Base-by-base conservation (phyloP, 2,113 vertebrate genomes). In the Myotis lucifugus region DNA sequence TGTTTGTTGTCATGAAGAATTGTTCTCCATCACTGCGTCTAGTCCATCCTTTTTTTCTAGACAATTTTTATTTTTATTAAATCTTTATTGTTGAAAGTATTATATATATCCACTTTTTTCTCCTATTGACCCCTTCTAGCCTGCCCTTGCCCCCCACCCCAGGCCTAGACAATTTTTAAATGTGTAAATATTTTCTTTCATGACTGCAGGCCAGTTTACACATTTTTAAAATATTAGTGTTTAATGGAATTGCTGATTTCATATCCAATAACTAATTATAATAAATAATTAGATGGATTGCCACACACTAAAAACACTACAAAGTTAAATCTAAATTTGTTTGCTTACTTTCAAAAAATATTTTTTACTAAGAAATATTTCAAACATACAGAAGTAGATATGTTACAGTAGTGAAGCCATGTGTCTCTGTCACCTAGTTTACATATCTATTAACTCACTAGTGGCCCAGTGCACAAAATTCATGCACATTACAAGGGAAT, bases 241-340 rank as follows among this genome's bases (percentile, higher is more conserved):
- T 92, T 92, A 81, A 54, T 46, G 67, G 13, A 79, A 79, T n/a
- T 83, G 34, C 72, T 87, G 42, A 93, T 77, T 96, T 95, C 64
- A 83, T 48, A n/a, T 83, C 29, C 29, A 66, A 2, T 76, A 82
- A 27, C 59, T 59, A 96, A 61, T 91, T 77, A 27, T 92, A 25
- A 76, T 13, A 96, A 48, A 29, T 13, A 34, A 42, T 37, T 29
- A 29, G 54, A 34, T 61, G 82, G 52, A 40, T 52, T 90, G 50
- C 27, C 25, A 46, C 19, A 13, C 64, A 52, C 42, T 70, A 82
- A 46, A 46, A 77, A 29, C 2, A 19, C 19, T 8, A 79, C 14
- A 18, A 46, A 54, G 21, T 83, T 79, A 78, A 81, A 66, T 70
- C 54, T 70, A 32, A 59, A 15, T 87, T 50, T 67, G 52, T 34